Evolutionary conservation across 2,113 vertebrate genomes (phyloP).

Genomic region (Deroptyus accipitrinus): DNA sequence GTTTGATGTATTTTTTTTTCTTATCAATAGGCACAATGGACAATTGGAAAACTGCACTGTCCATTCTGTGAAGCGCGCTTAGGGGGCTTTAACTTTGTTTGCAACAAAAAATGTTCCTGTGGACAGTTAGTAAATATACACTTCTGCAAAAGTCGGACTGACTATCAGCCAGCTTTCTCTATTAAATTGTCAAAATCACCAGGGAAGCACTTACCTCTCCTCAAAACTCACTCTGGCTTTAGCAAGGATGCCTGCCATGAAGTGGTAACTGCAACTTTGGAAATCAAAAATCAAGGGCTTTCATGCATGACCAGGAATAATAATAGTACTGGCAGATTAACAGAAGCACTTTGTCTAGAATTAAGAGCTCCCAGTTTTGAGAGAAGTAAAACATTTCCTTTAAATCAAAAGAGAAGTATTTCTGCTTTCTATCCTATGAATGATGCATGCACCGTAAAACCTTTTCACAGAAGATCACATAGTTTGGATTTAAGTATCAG

Average conservation of each 20-base stretch:
- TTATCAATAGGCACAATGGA: constrained; percentile 82
- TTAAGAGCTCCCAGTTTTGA: constrained; percentile 51
- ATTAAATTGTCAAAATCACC: constrained; percentile 63
- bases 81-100: constrained; percentile 85
- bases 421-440: constrained; percentile 53
- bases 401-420: constrained; percentile 52
- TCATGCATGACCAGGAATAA: constrained; percentile 45
- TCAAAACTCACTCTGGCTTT: constrained; percentile 45
- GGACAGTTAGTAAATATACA: constrained; percentile 75
- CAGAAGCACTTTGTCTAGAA: constrained; percentile 76
- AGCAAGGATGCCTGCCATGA: constrained; percentile 15
- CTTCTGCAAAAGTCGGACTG: constrained; percentile 82
- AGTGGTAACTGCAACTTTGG: constrained; percentile 27
- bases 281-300: constrained; percentile 50
- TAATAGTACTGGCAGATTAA: constrained; percentile 59
- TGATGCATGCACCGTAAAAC: constrained; percentile 58
- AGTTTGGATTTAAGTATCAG: constrained; percentile 74
- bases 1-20: constrained; percentile 59
- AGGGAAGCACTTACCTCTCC: constrained; percentile 40
- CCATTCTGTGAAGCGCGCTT: constrained; percentile 81
- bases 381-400: constrained; percentile 48
- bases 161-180: constrained; percentile 70
- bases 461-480: constrained; percentile 74
- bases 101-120: constrained; percentile 83
- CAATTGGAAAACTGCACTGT: constrained; percentile 81